These are phyloP conservation scores for Pseudolaguvia tuberculata DNA, from an alignment of 2,113 vertebrate species.

Conservation along the genomic window DNA sequence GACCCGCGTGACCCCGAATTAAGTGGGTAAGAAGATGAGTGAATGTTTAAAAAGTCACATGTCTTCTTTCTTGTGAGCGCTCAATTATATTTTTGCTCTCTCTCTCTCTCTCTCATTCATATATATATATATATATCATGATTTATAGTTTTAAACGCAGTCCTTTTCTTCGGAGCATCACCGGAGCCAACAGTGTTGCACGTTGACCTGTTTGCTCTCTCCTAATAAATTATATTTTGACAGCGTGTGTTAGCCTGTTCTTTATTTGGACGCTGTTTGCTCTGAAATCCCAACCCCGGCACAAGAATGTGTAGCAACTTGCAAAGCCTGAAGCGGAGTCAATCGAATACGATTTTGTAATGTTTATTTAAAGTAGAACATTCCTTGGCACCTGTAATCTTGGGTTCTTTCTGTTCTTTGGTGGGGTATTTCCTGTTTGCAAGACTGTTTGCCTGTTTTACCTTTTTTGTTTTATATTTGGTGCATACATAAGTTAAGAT, in stretches of 20 bases:
- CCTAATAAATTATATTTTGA: background rate
- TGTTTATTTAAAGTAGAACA: constrained; percentile 62
- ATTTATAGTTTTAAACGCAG: background rate
- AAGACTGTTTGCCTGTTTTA: too few relatives aligned
- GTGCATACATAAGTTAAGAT: background rate
- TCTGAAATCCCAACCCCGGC: background rate
- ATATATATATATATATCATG: background rate
- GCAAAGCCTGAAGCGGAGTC: constrained; percentile 46
- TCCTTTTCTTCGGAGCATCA: too few relatives aligned
- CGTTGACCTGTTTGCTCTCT: background rate
- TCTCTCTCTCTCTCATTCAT: too few relatives aligned
- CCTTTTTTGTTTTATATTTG: background rate
- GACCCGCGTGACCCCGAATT: too few relatives aligned
- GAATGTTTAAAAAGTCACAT: too few relatives aligned
- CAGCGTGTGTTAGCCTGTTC: background rate
- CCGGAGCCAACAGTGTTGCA: too few relatives aligned
- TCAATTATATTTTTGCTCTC: too few relatives aligned
- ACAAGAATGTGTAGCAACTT: constrained; percentile 50
- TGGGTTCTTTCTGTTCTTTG: background rate
- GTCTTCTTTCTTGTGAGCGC: too few relatives aligned
- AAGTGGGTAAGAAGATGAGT: too few relatives aligned
- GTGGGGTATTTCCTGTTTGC: too few relatives aligned
- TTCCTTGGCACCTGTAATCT: constrained; percentile 68
- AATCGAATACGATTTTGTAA: constrained; percentile 56
- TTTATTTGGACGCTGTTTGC: background rate